These are phyloP conservation scores for Hemitrygon akajei DNA, from an alignment of 2,797 vertebrate species.

Conservation along the genomic window DNA sequence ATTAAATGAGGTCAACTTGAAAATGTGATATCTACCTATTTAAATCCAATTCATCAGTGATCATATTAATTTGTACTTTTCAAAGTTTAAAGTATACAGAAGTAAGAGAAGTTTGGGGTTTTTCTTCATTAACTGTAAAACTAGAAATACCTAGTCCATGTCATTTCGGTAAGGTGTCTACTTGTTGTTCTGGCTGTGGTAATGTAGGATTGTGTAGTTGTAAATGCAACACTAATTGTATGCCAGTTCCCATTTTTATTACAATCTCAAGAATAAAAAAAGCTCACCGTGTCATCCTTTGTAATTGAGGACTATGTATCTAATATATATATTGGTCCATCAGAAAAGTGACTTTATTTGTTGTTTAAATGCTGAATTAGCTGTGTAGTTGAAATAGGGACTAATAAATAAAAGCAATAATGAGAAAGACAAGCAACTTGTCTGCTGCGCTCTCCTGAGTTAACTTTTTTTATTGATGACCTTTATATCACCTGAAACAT, in stretches of 20 bases:
- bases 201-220: not conserved
- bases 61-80: not conserved
- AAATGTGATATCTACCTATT: not conserved
- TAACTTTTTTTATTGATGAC: too few relatives aligned
- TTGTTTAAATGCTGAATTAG: too few relatives aligned
- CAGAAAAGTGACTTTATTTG: too few relatives aligned
- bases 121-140: not conserved
- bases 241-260: not conserved
- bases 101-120: not conserved
- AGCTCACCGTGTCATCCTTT: too few relatives aligned
- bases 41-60: not conserved
- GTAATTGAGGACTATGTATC: not conserved
- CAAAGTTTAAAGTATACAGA: not conserved
- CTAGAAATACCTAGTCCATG: not conserved
- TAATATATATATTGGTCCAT: not conserved
- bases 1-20: too few relatives aligned
- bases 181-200: too few relatives aligned
- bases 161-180: not conserved
- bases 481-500: too few relatives aligned
- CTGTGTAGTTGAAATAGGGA: too few relatives aligned
- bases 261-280: not conserved
- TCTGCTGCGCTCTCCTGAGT: too few relatives aligned
- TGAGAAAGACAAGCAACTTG: too few relatives aligned
- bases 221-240: not conserved
- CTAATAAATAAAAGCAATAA: too few relatives aligned